phyloP scores from a whole-genome alignment of 2,888 invertebrate species.

The Synergus itoensis region DNA sequence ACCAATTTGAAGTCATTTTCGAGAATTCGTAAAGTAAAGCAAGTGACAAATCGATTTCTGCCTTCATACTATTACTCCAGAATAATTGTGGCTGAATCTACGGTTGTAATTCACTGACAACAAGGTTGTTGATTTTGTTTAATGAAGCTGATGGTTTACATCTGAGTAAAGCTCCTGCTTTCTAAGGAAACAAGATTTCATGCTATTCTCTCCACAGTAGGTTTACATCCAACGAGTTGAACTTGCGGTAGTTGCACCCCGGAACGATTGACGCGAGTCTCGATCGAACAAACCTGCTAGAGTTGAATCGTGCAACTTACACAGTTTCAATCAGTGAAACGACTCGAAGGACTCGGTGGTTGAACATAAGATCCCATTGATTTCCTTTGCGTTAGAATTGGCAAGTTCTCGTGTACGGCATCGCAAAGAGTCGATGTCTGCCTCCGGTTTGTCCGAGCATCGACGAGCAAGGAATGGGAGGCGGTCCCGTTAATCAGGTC shows the following conservation, averaged over 20 bases:
- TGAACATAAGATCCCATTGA: conserved; percentile 34
- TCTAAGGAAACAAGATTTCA: neutral
- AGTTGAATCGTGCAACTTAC: conserved; percentile 30
- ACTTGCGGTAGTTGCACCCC: neutral
- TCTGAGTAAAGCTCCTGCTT: neutral
- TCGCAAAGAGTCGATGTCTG: conserved; percentile 29
- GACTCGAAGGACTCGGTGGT: conserved; percentile 12
- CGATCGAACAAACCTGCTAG: neutral
- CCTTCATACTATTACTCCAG: neutral
- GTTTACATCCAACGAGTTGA: neutral
- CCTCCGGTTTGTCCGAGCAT: conserved; percentile 26
- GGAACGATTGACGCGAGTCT: conserved; percentile 22
- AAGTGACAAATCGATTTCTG: too few relatives aligned
- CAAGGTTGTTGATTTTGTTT: neutral
- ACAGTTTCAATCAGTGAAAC: conserved; percentile 27
- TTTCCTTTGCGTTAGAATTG: conserved; percentile 26
- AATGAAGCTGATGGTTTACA: neutral
- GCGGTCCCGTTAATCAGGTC: conserved; percentile 48
- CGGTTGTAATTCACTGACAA: neutral
- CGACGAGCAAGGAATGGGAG: conserved; percentile 48
- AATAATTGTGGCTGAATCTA: neutral
- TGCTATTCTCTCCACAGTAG: neutral
- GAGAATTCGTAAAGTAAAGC: too few relatives aligned
- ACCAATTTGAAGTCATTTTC: neutral
- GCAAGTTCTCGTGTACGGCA: conserved; percentile 18